phyloP scores from a whole-genome alignment of 2,113 vertebrate species.

The Neogobius melanostomus region DNA sequence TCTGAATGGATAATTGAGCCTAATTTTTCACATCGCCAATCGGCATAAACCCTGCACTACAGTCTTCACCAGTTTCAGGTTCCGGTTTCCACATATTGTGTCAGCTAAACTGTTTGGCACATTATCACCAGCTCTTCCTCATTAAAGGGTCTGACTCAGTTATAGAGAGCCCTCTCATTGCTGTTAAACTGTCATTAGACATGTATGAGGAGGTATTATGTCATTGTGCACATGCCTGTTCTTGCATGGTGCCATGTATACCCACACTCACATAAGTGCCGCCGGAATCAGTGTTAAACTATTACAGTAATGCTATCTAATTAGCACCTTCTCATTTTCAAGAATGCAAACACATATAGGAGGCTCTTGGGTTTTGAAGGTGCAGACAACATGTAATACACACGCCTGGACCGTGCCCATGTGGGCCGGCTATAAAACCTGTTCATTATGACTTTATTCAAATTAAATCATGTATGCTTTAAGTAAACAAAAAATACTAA shows the following conservation, averaged over 20 bases:
- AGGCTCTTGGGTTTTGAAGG: neutral
- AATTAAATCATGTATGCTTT: no score
- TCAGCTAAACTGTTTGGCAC: conserved; percentile 22
- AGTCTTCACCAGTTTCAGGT: conserved; percentile 3
- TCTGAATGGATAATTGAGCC: no score
- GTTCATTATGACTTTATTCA: no score
- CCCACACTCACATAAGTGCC: neutral
- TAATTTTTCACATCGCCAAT: neutral
- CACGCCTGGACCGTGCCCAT: neutral
- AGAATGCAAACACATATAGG: neutral
- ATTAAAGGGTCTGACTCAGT: conserved; percentile 6
- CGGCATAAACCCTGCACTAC: neutral
- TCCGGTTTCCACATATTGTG: conserved; percentile 16
- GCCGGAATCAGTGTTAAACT: neutral
- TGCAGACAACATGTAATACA: neutral
- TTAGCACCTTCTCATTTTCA: neutral
- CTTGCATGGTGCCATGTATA: conserved; percentile 34
- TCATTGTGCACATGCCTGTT: conserved; percentile 28
- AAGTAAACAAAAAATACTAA: no score
- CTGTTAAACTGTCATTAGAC: conserved; percentile 53
- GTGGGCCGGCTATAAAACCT: neutral
- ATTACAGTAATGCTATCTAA: neutral
- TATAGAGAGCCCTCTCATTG: conserved; percentile 26
- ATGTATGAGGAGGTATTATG: conserved; percentile 42
- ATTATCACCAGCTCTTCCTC: conserved; percentile 30